Evolutionary conservation across 2,888 invertebrate species (phyloP).

Genomic region (Coelopa pilipes): DNA sequence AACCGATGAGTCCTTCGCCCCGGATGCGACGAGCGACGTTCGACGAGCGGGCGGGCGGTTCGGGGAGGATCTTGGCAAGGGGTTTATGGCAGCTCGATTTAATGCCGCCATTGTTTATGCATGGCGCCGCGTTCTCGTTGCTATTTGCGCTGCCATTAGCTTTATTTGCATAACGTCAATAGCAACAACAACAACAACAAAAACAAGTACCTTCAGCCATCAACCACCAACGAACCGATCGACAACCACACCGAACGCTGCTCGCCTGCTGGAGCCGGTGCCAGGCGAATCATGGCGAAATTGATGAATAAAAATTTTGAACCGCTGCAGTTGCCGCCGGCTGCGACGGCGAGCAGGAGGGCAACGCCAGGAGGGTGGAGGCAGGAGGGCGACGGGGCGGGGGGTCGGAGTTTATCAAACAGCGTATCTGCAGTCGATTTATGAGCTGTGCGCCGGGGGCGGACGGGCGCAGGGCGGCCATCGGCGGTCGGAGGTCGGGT

Average conservation of each 20-base stretch:
- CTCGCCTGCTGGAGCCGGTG: not conserved
- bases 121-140: slow-evolving; percentile 25
- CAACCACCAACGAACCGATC: not conserved
- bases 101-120: slow-evolving; percentile 30
- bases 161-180: slow-evolving; percentile 24
- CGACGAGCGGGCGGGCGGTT: slow-evolving; percentile 3
- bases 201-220: not conserved
- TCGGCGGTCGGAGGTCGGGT: too few species aligned
- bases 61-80: not conserved
- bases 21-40: not conserved
- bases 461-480: too few species aligned
- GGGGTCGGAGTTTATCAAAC: too few species aligned
- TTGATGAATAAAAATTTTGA: too few species aligned
- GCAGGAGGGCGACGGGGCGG: too few species aligned
- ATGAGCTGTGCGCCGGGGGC: too few species aligned
- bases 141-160: slow-evolving; percentile 34
- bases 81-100: slow-evolving; percentile 26
- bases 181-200: slow-evolving; percentile 15
- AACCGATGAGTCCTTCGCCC: not conserved
- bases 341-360: not conserved
- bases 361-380: not conserved
- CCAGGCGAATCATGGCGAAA: too few species aligned
- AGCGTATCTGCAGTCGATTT: too few species aligned
- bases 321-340: not conserved
- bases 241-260: slow-evolving; percentile 11